Evolutionary conservation across 1,140 invertebrate species (phyloP).

Genomic region (Neuroterus valhalla): DNA sequence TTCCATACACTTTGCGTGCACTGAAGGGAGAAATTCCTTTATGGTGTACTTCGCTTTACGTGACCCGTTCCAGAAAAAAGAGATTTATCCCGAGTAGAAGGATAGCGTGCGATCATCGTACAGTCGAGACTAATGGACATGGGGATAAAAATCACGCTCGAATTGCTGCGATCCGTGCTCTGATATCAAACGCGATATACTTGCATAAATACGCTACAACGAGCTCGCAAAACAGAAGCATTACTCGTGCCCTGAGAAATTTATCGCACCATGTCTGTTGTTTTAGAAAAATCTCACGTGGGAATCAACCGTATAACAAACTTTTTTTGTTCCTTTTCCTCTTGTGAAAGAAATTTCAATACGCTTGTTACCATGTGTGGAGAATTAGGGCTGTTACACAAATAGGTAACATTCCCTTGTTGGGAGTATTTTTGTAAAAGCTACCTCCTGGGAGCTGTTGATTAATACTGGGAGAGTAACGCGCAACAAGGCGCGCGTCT

Average conservation of each 20-base stretch:
- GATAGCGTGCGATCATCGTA: constrained; percentile 35
- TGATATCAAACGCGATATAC: constrained; percentile 17
- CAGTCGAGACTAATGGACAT: constrained; percentile 36
- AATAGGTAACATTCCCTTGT: too few species aligned
- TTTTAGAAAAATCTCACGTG: background rate
- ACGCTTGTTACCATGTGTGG: too few species aligned
- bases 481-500: too few species aligned
- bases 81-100: constrained; percentile 47
- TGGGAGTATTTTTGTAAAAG: too few species aligned
- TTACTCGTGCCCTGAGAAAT: constrained; percentile 9
- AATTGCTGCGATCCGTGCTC: constrained; percentile 14
- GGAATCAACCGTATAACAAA: background rate
- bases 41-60: background rate
- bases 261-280: background rate
- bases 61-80: constrained; percentile 38
- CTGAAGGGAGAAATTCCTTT: background rate
- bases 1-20: background rate
- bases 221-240: constrained; percentile 10
- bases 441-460: too few species aligned
- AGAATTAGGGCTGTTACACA: too few species aligned
- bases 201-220: constrained; percentile 3
- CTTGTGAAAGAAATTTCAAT: too few species aligned
- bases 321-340: background rate
- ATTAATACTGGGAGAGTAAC: background rate
- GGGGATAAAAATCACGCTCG: constrained; percentile 20